A percentile compares a stretch with the other conserved stretches of the same genome.
These are phyloP conservation scores for Crotalus viridis DNA, from an alignment of 2,113 vertebrate species.

Conservation along the genomic window DNA sequence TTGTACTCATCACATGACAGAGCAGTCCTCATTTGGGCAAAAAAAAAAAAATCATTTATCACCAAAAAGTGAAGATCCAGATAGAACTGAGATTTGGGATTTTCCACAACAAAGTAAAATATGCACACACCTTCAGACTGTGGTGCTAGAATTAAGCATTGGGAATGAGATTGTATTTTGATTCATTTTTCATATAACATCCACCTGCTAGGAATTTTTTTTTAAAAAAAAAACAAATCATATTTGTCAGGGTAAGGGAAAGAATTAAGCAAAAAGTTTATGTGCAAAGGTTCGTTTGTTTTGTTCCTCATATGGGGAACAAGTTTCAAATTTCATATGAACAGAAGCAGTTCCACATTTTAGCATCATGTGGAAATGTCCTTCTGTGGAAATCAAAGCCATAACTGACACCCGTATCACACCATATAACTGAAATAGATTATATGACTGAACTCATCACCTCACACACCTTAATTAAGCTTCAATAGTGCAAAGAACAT, in stretches of 20 bases:
- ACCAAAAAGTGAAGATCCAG: neutral
- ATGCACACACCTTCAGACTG: neutral
- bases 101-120: neutral
- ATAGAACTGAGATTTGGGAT: neutral
- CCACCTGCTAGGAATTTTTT: neutral
- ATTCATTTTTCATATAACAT: neutral
- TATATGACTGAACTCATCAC: neutral
- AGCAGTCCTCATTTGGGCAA: neutral
- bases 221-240: neutral
- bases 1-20: neutral
- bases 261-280: neutral
- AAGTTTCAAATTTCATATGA: neutral
- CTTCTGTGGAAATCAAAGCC: neutral
- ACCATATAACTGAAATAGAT: neutral
- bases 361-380: neutral
- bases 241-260: neutral
- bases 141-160: neutral
- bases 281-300: neutral
- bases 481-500: neutral
- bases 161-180: neutral
- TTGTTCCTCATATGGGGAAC: neutral
- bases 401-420: neutral
- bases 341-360: neutral
- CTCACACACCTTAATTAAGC: neutral
- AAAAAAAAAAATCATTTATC: neutral